Evolutionary conservation across 2,888 invertebrate species (phyloP).

Genomic region (Leucophenga montana): DNA sequence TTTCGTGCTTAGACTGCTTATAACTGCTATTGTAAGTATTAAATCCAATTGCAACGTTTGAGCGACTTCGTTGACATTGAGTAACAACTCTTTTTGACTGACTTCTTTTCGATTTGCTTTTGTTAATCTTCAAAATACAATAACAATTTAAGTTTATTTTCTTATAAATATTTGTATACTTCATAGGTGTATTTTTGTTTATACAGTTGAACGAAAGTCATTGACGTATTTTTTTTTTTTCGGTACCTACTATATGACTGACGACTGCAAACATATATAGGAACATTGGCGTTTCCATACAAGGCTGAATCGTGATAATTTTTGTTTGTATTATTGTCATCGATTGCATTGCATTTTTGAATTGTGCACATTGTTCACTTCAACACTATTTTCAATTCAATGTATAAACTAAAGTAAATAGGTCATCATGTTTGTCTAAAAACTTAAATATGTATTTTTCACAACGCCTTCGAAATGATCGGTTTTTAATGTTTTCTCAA

Average conservation of each 20-base stretch:
- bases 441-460: too few relatives aligned
- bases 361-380: too few relatives aligned
- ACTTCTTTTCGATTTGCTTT: background rate
- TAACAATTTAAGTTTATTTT: background rate
- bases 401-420: background rate
- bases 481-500: background rate
- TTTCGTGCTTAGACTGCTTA: background rate
- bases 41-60: background rate
- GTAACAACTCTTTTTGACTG: background rate
- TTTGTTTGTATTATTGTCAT: too few relatives aligned
- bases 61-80: conserved; percentile 15
- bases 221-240: too few relatives aligned
- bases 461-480: too few relatives aligned
- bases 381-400: too few relatives aligned
- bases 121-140: background rate
- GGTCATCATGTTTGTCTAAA: background rate
- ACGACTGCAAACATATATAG: too few relatives aligned
- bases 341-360: too few relatives aligned
- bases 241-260: too few relatives aligned
- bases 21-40: too few relatives aligned
- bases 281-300: too few relatives aligned
- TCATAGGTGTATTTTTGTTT: background rate
- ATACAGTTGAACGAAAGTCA: background rate
- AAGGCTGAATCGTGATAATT: too few relatives aligned
- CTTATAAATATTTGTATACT: background rate